Evolutionary conservation across 1,140 invertebrate genomes (phyloP).

Genomic region (Bombyx mandarina): DNA sequence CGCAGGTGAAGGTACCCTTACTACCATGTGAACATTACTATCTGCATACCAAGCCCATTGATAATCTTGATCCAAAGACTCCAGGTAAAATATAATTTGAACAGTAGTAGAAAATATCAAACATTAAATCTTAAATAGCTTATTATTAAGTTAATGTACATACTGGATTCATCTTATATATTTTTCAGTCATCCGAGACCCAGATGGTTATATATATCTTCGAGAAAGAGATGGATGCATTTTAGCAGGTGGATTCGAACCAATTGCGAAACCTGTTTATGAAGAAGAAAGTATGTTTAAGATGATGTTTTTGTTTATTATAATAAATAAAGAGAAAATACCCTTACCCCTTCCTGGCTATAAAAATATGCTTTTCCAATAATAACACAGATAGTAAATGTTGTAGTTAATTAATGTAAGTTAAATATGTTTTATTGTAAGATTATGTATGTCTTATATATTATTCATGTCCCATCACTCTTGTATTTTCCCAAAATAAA

Average conservation of each 20-base stretch:
- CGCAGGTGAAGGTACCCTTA: slow-evolving; percentile 91
- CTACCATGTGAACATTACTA: slow-evolving; percentile 95
- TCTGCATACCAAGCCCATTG: slow-evolving; percentile 86
- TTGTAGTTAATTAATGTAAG: no score
- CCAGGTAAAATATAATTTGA: slow-evolving; percentile 68
- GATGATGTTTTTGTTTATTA: no score
- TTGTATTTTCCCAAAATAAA: no score
- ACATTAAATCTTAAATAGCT: background rate
- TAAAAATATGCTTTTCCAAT: no score
- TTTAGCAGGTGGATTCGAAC: slow-evolving; percentile 90
- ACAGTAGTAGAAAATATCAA: background rate
- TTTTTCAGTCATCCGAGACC: slow-evolving; percentile 85
- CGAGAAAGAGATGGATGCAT: slow-evolving; percentile 85
- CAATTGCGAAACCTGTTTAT: slow-evolving; percentile 89
- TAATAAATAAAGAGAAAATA: no score
- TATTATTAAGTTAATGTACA: background rate
- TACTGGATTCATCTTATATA: background rate
- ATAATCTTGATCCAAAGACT: slow-evolving; percentile 78
- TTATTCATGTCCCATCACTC: no score
- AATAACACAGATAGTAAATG: no score
- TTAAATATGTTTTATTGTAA: no score
- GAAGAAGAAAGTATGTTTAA: slow-evolving; percentile 74
- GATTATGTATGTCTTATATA: no score
- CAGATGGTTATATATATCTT: slow-evolving; percentile 91
- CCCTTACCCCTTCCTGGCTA: no score